These are phyloP conservation scores for Platycheirus albimanus DNA, from an alignment of 2,888 invertebrate genomes.

Conservation along the genomic window DNA sequence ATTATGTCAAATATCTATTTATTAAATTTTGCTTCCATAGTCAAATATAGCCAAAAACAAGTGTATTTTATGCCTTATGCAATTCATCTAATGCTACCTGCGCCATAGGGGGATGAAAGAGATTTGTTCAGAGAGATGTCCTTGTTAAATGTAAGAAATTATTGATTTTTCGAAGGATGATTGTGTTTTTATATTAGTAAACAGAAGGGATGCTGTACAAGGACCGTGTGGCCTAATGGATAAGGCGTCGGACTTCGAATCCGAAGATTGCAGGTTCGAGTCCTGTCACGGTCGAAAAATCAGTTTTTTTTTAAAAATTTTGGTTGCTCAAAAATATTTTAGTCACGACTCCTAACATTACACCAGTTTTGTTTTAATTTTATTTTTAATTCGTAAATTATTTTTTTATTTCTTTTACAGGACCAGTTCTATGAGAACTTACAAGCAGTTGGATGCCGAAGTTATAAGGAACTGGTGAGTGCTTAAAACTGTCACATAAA, in stretches of 20 bases:
- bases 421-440: slow-evolving; percentile 51
- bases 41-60: too few species aligned
- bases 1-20: too few species aligned
- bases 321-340: neutral
- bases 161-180: slow-evolving; percentile 62
- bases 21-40: too few species aligned
- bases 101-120: slow-evolving; percentile 3
- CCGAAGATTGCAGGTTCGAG: slow-evolving; percentile 75
- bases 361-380: neutral
- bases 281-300: slow-evolving; percentile 68
- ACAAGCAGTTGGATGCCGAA: slow-evolving; percentile 48
- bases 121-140: neutral
- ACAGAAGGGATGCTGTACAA: slow-evolving; percentile 57
- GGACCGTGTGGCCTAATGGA: slow-evolving; percentile 75
- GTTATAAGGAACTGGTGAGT: slow-evolving; percentile 66
- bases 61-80: too few species aligned
- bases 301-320: slow-evolving; percentile 3
- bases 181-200: slow-evolving; percentile 5
- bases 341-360: too few species aligned
- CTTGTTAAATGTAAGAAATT: neutral
- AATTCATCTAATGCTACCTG: too few species aligned
- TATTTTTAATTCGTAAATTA: neutral
- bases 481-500: slow-evolving; percentile 1
- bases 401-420: slow-evolving; percentile 41
- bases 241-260: slow-evolving; percentile 75